phyloP scores from a whole-genome alignment of 2,888 invertebrate species.

The Drosophila neotestacea region DNA sequence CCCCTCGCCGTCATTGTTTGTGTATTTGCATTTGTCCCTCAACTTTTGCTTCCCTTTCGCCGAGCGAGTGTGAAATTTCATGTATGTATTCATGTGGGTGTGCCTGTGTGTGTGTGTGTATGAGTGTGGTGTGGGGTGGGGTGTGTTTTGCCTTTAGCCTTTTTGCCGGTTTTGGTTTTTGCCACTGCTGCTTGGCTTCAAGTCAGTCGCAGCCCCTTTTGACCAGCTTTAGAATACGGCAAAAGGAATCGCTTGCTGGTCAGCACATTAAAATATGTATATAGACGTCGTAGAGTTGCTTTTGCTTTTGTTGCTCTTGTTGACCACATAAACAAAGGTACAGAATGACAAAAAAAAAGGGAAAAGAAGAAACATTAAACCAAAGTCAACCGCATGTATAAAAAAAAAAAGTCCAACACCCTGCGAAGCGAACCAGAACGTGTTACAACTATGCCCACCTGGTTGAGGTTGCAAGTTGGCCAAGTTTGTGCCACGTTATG shows the following conservation, averaged over 20 bases:
- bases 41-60: conserved; percentile 38
- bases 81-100: conserved; percentile 42
- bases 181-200: conserved; percentile 53
- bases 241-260: conserved; percentile 39
- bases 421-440: conserved; percentile 41
- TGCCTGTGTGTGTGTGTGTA: conserved; percentile 7
- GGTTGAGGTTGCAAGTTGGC: conserved; percentile 31
- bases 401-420: conserved; percentile 52
- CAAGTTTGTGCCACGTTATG: conserved; percentile 6
- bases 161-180: conserved; percentile 61
- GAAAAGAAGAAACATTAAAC: conserved; percentile 26
- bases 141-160: conserved; percentile 61
- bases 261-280: conserved; percentile 60
- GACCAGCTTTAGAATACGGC: conserved; percentile 42
- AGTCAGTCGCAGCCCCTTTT: conserved; percentile 57
- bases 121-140: conserved; percentile 17
- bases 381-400: conserved; percentile 54
- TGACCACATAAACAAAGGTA: conserved; percentile 48
- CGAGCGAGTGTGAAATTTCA: conserved; percentile 71
- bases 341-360: conserved; percentile 5
- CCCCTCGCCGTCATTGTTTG: conserved; percentile 76
- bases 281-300: conserved; percentile 31
- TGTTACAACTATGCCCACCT: conserved; percentile 63
- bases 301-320: conserved; percentile 31
- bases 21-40: conserved; percentile 72